A percentile compares a stretch with the other conserved stretches of the same genome.
These are phyloP conservation scores for Ophraella communa DNA, from an alignment of 2,888 invertebrate genomes.

Conservation along the genomic window DNA sequence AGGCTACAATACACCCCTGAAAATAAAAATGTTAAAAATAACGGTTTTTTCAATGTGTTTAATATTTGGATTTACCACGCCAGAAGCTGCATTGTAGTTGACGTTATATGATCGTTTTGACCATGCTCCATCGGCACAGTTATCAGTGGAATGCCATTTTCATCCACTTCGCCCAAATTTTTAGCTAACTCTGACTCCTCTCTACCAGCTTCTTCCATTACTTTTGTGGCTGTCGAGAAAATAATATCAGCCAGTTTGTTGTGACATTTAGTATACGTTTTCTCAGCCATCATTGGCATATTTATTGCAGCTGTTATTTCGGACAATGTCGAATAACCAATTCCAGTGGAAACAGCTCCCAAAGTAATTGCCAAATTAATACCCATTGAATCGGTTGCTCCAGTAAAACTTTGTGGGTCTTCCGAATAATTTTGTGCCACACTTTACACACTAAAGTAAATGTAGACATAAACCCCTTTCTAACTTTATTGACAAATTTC, in stretches of 20 bases:
- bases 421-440: slow-evolving; percentile 1
- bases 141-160: too few relatives aligned
- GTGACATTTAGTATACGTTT: slow-evolving; percentile 2
- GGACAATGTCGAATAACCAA: slow-evolving; percentile 11
- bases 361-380: slow-evolving; percentile 7
- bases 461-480: slow-evolving; percentile 1
- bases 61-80: too few relatives aligned
- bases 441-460: slow-evolving; percentile 12
- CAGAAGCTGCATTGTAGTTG: too few relatives aligned
- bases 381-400: background rate
- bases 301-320: slow-evolving; percentile 12
- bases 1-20: too few relatives aligned
- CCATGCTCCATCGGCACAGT: too few relatives aligned
- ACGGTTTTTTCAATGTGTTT: background rate
- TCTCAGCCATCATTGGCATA: slow-evolving; percentile 12
- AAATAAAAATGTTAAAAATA: background rate
- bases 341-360: slow-evolving; percentile 12
- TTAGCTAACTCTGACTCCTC: too few relatives aligned
- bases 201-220: too few relatives aligned
- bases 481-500: background rate
- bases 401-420: background rate
- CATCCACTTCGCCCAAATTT: too few relatives aligned
- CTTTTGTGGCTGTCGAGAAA: too few relatives aligned
- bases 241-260: slow-evolving; percentile 1
- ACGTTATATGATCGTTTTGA: background rate